Evolutionary conservation across 1,140 invertebrate species (phyloP).

Genomic region (Atta texana): DNA sequence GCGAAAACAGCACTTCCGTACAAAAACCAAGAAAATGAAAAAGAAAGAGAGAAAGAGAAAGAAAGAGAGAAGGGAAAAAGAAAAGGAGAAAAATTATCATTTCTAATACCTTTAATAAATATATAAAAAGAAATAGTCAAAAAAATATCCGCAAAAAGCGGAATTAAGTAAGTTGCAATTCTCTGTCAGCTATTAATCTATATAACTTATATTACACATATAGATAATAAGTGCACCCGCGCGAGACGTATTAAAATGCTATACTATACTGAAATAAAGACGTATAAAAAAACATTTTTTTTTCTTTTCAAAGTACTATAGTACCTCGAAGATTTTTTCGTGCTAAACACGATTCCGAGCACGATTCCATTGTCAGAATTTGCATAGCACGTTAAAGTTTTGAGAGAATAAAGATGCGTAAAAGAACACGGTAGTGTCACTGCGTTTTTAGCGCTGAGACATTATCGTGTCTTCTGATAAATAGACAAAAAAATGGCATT

Average conservation of each 20-base stretch:
- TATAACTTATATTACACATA: background rate
- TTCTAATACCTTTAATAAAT: background rate
- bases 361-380: too few relatives aligned
- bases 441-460: too few relatives aligned
- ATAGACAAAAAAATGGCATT: too few relatives aligned
- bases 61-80: background rate
- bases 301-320: too few relatives aligned
- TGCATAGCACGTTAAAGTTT: too few relatives aligned
- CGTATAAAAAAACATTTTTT: too few relatives aligned
- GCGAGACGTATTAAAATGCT: background rate
- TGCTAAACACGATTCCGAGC: too few relatives aligned
- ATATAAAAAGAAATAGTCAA: background rate
- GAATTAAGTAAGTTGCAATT: background rate
- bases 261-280: background rate
- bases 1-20: constrained; percentile 62
- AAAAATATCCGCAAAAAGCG: background rate
- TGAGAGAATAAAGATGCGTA: too few relatives aligned
- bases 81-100: background rate
- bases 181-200: background rate
- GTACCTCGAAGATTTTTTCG: too few relatives aligned
- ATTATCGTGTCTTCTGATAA: too few relatives aligned
- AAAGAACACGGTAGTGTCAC: too few relatives aligned
- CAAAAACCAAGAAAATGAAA: background rate
- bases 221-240: background rate
- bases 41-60: background rate